Base-by-base conservation (phyloP, 2,113 vertebrate species). In the Oryzias woworae region DNA sequence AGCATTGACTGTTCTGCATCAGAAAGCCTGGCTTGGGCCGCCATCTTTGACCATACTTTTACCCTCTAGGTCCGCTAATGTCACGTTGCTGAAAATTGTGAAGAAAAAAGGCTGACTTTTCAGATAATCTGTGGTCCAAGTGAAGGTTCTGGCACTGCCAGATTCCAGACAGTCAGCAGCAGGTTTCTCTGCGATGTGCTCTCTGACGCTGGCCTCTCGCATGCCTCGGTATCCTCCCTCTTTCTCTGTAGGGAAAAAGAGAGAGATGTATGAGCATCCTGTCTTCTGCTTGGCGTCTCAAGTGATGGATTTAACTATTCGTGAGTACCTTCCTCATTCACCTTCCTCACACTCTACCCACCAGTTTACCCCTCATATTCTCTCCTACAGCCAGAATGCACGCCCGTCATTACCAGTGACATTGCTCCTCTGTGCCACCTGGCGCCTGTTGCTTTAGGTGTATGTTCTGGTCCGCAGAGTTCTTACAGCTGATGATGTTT, bases 291-390 rank as follows among this genome's bases (percentile, higher is more conserved):
- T 99, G 98, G 98, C 98, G 92, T 99, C 98, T 95, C 98, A 99
- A 98, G 98, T 99, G 95, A 98, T 99, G 97, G 97, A 98, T 99
- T 98, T 99, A 98, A 99, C 98, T 93, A 99, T 99, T 98, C 97
- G 98, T 99, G 97, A 99, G 98, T 99, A 99, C 95, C 90, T 94
- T 93, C 91, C 93, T 92, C 93, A 92, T 93, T 91, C 90, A 92
- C 92, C 26, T 28, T 28, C 26, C 26, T 28, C 26, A 28, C 64
- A 58, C 23, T 70, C 61, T 66, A 48, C 51, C 53, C 56, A 48
- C 66, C 57, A 75, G 45, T 73, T 47, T 57, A 90, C 90, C 89
- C 92, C 87, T 92, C 89, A 75, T 77, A 92, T 46, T 63, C 70
- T 89, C 93, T 93, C 53, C 89, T 91, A 78, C 59, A 59, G 86